Conservation (phyloP, 2,888 invertebrate species). For the Lasioglossum morio region DNA sequence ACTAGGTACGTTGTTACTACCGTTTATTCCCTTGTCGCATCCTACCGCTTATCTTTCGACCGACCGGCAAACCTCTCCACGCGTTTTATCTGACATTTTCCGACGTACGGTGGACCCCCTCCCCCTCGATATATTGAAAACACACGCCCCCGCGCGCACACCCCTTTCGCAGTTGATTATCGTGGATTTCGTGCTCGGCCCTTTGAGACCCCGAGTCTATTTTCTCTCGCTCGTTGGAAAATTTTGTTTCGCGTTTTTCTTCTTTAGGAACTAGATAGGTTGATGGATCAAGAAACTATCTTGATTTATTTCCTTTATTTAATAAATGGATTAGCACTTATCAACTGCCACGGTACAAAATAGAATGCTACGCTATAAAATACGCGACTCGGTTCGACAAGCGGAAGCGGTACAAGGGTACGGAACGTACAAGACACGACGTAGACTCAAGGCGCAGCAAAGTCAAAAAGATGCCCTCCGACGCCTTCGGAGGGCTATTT, state of each 20-base stretch:
- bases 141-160: not conserved
- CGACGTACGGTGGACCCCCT: not conserved
- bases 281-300: no score
- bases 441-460: no score
- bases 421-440: no score
- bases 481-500: no score
- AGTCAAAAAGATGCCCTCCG: no score
- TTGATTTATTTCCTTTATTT: no score
- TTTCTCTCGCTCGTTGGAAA: not conserved
- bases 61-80: not conserved
- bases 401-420: no score
- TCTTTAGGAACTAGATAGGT: no score
- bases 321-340: no score
- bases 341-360: no score
- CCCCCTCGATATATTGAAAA: constrained; percentile 38
- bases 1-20: constrained; percentile 50
- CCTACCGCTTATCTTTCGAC: constrained; percentile 34
- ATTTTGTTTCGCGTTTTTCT: not conserved
- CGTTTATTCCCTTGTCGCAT: constrained; percentile 49
- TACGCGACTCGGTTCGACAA: no score
- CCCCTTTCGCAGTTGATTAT: constrained; percentile 5
- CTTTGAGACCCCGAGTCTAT: not conserved
- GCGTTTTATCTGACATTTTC: constrained; percentile 4
- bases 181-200: not conserved
- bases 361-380: no score